Evolutionary conservation across 2,797 vertebrate species (phyloP).

Genomic region (Fratercula arctica): DNA sequence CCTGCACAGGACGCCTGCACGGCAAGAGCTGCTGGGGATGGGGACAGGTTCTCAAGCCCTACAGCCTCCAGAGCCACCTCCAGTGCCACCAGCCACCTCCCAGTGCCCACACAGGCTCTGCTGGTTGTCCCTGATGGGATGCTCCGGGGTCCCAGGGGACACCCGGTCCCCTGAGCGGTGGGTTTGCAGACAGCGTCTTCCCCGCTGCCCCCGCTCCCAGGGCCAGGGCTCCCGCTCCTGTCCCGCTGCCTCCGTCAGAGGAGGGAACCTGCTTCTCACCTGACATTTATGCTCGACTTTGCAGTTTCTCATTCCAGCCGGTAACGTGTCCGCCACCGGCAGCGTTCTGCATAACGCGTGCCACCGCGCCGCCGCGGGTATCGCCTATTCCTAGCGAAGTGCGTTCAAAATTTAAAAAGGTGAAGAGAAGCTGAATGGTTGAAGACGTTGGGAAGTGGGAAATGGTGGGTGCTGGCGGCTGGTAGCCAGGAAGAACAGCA

Average conservation of each 20-base stretch:
- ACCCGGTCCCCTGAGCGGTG: fast-evolving
- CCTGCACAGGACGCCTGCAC: fast-evolving
- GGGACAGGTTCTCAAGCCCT: background rate
- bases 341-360: fast-evolving
- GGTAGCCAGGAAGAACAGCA: background rate
- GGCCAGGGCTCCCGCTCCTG: background rate
- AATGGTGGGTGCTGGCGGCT: background rate
- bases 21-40: background rate
- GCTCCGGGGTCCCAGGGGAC: background rate
- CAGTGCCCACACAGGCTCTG: fast-evolving
- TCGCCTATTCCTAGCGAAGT: background rate
- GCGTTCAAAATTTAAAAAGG: background rate
- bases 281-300: background rate
- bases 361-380: fast-evolving
- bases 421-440: background rate
- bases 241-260: background rate
- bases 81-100: background rate
- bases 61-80: background rate
- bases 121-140: background rate
- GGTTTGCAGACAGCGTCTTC: background rate
- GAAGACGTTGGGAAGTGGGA: no score
- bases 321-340: no score
- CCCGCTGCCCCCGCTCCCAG: fast-evolving
- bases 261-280: background rate
- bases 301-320: background rate